Evolutionary conservation across 2,797 vertebrate genomes (phyloP).

Genomic region (Pseudomugil tenellus): DNA sequence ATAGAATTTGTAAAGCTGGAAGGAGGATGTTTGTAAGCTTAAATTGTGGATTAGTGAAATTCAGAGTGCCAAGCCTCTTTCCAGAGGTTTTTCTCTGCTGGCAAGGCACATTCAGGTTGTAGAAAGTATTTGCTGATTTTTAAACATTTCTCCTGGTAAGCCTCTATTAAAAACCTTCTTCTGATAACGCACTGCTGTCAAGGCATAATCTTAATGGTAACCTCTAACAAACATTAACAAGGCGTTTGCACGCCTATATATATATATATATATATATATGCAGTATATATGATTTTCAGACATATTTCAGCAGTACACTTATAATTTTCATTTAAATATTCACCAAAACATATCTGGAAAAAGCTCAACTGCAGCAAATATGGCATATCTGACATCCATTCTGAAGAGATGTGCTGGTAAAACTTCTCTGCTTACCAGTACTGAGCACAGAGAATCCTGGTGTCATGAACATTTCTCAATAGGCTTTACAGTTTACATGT

Average conservation of each 20-base stretch:
- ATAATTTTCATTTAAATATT: too few relatives aligned
- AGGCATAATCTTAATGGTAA: slow-evolving; percentile 48
- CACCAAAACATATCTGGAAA: too few relatives aligned
- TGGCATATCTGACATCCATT: background rate
- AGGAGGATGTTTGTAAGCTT: slow-evolving; percentile 11
- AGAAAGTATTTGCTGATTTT: slow-evolving; percentile 52
- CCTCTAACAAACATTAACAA: slow-evolving; percentile 12
- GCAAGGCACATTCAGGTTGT: slow-evolving; percentile 32
- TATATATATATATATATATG: too few relatives aligned
- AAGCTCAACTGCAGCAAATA: too few relatives aligned
- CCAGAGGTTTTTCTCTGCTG: slow-evolving; percentile 23
- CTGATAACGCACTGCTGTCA: slow-evolving; percentile 70
- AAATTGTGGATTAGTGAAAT: background rate
- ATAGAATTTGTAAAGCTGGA: slow-evolving; percentile 5
- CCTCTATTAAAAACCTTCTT: slow-evolving; percentile 38
- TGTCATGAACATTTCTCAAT: background rate
- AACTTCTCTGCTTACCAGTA: too few relatives aligned
- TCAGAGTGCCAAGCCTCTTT: slow-evolving; percentile 2
- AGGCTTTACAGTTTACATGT: background rate
- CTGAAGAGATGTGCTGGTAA: background rate
- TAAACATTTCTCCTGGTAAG: slow-evolving; percentile 47
- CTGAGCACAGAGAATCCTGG: too few relatives aligned
- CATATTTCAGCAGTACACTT: too few relatives aligned
- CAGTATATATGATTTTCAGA: too few relatives aligned
- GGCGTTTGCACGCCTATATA: too few relatives aligned